These are phyloP conservation scores for Junonia oenone DNA, from an alignment of 2,888 invertebrate species.

Conservation along the genomic window DNA sequence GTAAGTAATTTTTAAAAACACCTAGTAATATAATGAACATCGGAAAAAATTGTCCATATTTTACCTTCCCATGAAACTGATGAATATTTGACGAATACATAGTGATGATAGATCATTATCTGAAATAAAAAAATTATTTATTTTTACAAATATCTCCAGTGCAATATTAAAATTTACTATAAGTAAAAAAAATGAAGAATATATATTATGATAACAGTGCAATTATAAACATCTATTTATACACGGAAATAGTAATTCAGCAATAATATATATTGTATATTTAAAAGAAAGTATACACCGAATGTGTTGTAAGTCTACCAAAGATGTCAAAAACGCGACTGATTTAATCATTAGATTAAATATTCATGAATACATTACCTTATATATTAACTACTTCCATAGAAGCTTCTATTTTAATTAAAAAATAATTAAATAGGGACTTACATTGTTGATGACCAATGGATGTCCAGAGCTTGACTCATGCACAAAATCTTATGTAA, in stretches of 20 bases:
- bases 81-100: slow-evolving; percentile 7
- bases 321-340: slow-evolving; percentile 57
- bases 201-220: slow-evolving; percentile 57
- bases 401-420: slow-evolving; percentile 26
- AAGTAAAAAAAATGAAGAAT: slow-evolving; percentile 56
- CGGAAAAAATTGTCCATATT: slow-evolving; percentile 4
- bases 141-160: slow-evolving; percentile 57
- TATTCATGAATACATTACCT: slow-evolving; percentile 26
- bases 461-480: slow-evolving; percentile 46
- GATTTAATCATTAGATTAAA: slow-evolving; percentile 39
- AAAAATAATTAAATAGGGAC: slow-evolving; percentile 23
- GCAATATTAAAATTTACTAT: slow-evolving; percentile 74
- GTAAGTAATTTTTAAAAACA: background rate
- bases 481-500: slow-evolving; percentile 63
- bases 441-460: slow-evolving; percentile 38
- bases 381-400: slow-evolving; percentile 25
- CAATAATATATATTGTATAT: slow-evolving; percentile 29
- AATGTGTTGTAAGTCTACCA: slow-evolving; percentile 53
- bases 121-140: slow-evolving; percentile 36
- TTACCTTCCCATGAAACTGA: background rate
- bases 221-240: slow-evolving; percentile 51
- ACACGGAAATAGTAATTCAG: slow-evolving; percentile 34
- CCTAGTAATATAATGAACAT: background rate
- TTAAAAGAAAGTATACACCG: slow-evolving; percentile 23
- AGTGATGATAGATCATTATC: slow-evolving; percentile 29